phyloP scores from a whole-genome alignment of 2,888 invertebrate genomes.

The Eugnorisma glareosa region DNA sequence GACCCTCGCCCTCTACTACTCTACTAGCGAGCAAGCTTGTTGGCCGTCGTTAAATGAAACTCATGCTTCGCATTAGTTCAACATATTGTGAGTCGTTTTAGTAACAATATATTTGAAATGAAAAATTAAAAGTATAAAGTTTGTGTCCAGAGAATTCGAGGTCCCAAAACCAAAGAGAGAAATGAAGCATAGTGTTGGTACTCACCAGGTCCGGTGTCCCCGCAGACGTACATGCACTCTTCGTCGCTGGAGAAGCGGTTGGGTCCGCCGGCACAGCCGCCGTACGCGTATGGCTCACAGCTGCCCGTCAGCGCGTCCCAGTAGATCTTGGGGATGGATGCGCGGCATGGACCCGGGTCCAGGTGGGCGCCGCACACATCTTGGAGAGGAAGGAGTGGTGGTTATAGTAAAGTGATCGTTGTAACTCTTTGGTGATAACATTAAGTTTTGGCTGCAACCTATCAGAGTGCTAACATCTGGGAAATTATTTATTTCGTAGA shows the following conservation, averaged over 20 bases:
- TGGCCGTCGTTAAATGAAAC: constrained; percentile 21
- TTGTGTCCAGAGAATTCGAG: not conserved
- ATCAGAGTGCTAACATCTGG: not conserved
- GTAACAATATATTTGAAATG: constrained; percentile 35
- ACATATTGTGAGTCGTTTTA: constrained; percentile 32
- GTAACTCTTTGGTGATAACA: not conserved
- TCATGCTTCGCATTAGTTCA: constrained; percentile 45
- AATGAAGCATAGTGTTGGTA: not conserved
- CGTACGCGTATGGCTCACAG: constrained; percentile 94
- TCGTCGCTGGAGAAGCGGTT: constrained; percentile 94
- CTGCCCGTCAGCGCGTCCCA: constrained; percentile 91
- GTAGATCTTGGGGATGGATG: constrained; percentile 92
- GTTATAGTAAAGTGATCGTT: not conserved
- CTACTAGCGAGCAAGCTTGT: constrained; percentile 48
- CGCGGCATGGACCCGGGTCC: constrained; percentile 94
- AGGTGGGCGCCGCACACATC: constrained; percentile 93
- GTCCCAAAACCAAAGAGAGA: constrained; percentile 33
- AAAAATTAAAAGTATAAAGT: not conserved
- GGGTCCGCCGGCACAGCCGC: constrained; percentile 96
- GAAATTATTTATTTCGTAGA: not conserved
- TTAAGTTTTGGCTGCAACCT: not conserved
- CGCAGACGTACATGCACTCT: constrained; percentile 94
- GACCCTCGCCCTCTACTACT: constrained; percentile 41
- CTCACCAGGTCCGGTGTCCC: constrained; percentile 78
- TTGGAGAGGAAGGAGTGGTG: constrained; percentile 71